These are phyloP conservation scores for Platysternon megacephalum DNA, from an alignment of 2,113 vertebrate species.

Conservation along the genomic window DNA sequence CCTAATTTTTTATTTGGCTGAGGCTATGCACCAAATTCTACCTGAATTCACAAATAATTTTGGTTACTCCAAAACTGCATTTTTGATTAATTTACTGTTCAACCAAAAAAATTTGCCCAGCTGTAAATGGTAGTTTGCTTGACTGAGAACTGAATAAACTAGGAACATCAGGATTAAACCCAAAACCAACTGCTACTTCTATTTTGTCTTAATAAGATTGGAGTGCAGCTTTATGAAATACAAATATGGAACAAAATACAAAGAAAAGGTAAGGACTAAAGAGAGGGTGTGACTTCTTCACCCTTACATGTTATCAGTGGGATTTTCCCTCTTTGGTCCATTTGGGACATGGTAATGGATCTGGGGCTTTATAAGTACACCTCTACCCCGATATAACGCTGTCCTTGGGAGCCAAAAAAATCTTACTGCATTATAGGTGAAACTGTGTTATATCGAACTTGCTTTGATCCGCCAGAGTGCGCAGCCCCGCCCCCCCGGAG, in stretches of 20 bases:
- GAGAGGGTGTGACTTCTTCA: neutral
- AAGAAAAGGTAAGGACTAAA: neutral
- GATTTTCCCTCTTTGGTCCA: neutral
- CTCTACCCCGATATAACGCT: too few species aligned
- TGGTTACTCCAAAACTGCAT: neutral
- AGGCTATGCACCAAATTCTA: neutral
- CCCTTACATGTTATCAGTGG: neutral
- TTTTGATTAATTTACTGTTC: neutral
- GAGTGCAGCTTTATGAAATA: neutral
- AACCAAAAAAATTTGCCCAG: neutral
- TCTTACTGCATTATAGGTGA: too few species aligned
- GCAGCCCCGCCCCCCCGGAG: too few species aligned
- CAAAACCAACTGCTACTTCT: neutral
- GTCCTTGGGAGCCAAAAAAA: too few species aligned
- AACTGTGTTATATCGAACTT: too few species aligned
- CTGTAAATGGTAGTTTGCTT: neutral
- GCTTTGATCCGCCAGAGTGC: too few species aligned
- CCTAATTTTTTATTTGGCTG: neutral
- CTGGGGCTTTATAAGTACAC: neutral
- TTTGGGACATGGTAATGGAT: neutral
- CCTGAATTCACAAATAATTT: neutral
- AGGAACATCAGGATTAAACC: neutral
- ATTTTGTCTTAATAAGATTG: neutral
- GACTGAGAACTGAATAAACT: neutral
- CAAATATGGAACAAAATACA: neutral